A percentile compares a stretch with the other conserved stretches of the same genome.
phyloP scores from a whole-genome alignment of 2,888 invertebrate genomes.

The Hypomecis atomaria region DNA sequence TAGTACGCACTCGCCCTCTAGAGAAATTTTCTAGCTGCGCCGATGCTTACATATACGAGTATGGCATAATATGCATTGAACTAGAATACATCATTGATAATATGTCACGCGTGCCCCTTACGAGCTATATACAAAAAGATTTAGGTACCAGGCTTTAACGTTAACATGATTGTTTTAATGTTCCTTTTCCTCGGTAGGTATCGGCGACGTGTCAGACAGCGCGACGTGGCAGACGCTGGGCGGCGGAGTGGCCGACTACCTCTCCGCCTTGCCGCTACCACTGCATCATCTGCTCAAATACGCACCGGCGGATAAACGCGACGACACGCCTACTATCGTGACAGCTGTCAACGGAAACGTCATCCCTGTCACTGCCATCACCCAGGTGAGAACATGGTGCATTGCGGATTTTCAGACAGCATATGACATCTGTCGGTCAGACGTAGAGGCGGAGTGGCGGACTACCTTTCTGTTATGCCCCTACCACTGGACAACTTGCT shows the following conservation, averaged over 20 bases:
- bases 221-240: slow-evolving; percentile 90
- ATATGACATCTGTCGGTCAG: too few species aligned
- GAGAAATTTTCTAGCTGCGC: too few species aligned
- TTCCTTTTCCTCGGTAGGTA: slow-evolving; percentile 57
- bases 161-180: not conserved
- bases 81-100: too few species aligned
- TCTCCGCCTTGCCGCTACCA: slow-evolving; percentile 92
- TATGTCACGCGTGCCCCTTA: too few species aligned
- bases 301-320: slow-evolving; percentile 87
- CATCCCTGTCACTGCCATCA: slow-evolving; percentile 59
- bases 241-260: slow-evolving; percentile 93
- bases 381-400: slow-evolving; percentile 53
- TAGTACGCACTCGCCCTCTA: too few species aligned
- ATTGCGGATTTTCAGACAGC: not conserved
- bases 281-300: slow-evolving; percentile 94
- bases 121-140: too few species aligned
- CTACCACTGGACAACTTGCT: too few species aligned
- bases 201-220: slow-evolving; percentile 76
- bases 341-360: slow-evolving; percentile 72
- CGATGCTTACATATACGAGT: too few species aligned
- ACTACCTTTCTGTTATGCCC: too few species aligned
- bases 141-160: too few species aligned
- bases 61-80: too few species aligned
- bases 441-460: too few species aligned
- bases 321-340: slow-evolving; percentile 83